Conservation (phyloP, 2,797 vertebrate species). For the Lophotriccus pileatus region DNA sequence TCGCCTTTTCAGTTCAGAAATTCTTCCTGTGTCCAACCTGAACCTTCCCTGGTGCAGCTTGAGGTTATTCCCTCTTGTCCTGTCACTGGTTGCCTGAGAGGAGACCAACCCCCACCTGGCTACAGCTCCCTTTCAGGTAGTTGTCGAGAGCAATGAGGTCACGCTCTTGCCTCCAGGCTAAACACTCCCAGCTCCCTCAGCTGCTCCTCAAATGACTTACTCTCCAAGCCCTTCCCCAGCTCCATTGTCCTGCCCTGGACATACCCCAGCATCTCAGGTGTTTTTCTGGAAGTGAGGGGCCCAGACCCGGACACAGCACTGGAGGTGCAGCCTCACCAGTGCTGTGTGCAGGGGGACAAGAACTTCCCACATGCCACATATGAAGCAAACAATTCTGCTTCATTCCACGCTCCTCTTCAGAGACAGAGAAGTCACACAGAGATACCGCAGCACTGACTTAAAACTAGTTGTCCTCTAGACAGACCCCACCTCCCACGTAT, state of each 20-base stretch:
- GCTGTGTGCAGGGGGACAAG: no score
- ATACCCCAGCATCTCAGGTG: background rate
- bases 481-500: background rate
- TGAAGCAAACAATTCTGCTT: background rate
- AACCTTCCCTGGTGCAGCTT: background rate
- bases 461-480: background rate
- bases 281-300: background rate
- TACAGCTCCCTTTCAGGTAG: background rate
- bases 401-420: background rate
- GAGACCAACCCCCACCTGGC: background rate
- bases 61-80: background rate
- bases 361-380: background rate
- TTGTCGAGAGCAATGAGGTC: background rate
- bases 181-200: no score
- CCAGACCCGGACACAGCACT: background rate
- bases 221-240: background rate
- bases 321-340: background rate
- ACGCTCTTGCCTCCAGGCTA: no score
- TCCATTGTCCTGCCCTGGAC: background rate
- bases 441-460: background rate
- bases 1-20: background rate
- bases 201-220: background rate
- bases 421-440: background rate
- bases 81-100: background rate
- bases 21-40: background rate